Base-by-base conservation (phyloP, 2,113 vertebrate genomes). In the Ailurus styani region DNA sequence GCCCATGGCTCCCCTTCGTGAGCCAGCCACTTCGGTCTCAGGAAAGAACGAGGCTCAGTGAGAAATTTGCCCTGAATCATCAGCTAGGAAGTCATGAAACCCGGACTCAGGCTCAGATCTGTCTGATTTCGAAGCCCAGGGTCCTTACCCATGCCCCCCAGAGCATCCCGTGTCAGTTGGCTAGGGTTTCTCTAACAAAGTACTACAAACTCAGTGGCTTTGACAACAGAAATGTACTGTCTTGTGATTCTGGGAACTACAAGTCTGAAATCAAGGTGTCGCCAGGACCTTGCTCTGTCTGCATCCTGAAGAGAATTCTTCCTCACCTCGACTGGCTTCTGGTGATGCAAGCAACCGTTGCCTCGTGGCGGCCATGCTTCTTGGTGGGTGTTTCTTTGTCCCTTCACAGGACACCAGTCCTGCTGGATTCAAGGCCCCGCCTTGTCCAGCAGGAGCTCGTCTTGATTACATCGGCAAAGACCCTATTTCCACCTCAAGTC, bases 21-120 rank as follows among this genome's bases (percentile, higher is more conserved):
- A 52, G 27, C 81, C 89, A 52, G 27, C 81, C 89, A 73, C 45
- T 87, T 57, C 18, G 15, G 23, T 93, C 91, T 90, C 84, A 70
- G 57, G 75, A 84, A 82, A 90, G 42, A 82, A 57, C 34, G 77
- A 93, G 70, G 62, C n/a, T 47, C 27, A 9, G 82, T 11, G 54
- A 54, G 62, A 68, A 94, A 73, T 62, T 42, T 29, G 47, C 60
- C 23, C 29, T 37, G 40, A 37, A 27, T 50, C 57, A 72, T 47
- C n/a, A 27, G 1, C 45, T 31, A n/a, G 37, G 31, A 85, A 50
- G 45, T 82, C 25, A 89, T 1, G 62, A 37, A 14, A 66, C 5
- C 70, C 54, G 54, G 55, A 73, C 45, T 94, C 91, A 75, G 54
- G n/a, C 54, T 18, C 78, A 78, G 66, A 68, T 75, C 72, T 62